A percentile compares a stretch with the other conserved stretches of the same genome.
These are phyloP conservation scores for Sinelater perroti DNA, from an alignment of 2,888 invertebrate species.

Conservation along the genomic window DNA sequence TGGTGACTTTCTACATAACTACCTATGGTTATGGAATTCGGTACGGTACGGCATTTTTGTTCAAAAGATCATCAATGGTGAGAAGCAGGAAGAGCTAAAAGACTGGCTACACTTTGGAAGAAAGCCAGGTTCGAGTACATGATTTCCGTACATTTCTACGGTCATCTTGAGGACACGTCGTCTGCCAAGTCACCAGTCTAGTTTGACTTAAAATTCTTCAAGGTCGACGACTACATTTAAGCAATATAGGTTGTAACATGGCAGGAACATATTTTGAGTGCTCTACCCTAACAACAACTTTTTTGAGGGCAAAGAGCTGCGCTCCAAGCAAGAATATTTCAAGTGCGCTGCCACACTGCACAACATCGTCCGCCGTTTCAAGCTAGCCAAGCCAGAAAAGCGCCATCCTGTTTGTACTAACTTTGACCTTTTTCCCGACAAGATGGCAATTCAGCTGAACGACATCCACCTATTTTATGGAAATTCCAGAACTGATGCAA, in stretches of 20 bases:
- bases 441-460: slow-evolving; percentile 97
- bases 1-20: slow-evolving; percentile 97
- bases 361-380: slow-evolving; percentile 96
- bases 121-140: slow-evolving; percentile 98
- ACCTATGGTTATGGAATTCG: slow-evolving; percentile 99
- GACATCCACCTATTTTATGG: slow-evolving; percentile 98
- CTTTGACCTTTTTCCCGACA: slow-evolving; percentile 91
- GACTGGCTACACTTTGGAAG: slow-evolving; percentile 99
- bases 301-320: slow-evolving; percentile 98
- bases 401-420: slow-evolving; percentile 84
- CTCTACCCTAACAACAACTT: slow-evolving; percentile 99
- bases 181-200: slow-evolving; percentile 96
- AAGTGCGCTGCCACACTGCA: slow-evolving; percentile 97
- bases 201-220: slow-evolving; percentile 96
- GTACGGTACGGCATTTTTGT: slow-evolving; percentile 99
- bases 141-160: slow-evolving; percentile 96
- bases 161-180: slow-evolving; percentile 91
- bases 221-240: slow-evolving; percentile 98
- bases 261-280: slow-evolving; percentile 97
- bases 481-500: slow-evolving; percentile 97
- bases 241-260: slow-evolving; percentile 95
- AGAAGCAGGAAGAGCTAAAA: slow-evolving; percentile 97
- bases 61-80: slow-evolving; percentile 94
- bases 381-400: slow-evolving; percentile 91
- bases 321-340: slow-evolving; percentile 99